A percentile compares a stretch with the other conserved stretches of the same genome.
These are phyloP conservation scores for Morone saxatilis DNA, from an alignment of 2,113 vertebrate species.

Conservation along the genomic window DNA sequence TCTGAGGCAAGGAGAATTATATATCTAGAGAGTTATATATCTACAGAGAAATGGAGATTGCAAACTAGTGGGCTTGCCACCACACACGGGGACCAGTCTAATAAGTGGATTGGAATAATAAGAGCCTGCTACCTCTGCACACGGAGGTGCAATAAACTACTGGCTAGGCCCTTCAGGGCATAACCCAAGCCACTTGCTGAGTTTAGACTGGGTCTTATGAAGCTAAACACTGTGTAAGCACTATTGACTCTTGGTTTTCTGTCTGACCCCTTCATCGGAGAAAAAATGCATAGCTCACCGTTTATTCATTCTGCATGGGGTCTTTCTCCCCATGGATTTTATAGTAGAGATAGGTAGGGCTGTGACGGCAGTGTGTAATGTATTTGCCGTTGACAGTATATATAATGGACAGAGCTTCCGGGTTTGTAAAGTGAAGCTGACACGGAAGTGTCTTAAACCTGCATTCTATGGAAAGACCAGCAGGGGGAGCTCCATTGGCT, in stretches of 20 bases:
- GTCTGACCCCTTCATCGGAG: constrained; percentile 44
- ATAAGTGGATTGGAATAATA: constrained; percentile 75
- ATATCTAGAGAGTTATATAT: constrained; percentile 70
- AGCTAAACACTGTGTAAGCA: constrained; percentile 70
- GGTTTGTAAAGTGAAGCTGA: too few species aligned
- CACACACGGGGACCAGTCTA: constrained; percentile 66
- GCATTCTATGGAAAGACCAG: too few species aligned
- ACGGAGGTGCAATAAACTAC: constrained; percentile 67
- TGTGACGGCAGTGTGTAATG: too few species aligned
- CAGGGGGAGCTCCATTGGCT: too few species aligned
- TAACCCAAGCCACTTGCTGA: constrained; percentile 64
- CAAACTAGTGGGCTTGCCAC: constrained; percentile 54
- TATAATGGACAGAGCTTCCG: too few species aligned
- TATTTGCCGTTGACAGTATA: too few species aligned
- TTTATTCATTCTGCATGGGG: constrained; percentile 6
- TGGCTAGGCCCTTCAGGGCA: constrained; percentile 59
- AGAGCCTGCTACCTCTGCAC: constrained; percentile 69
- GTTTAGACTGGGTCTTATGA: constrained; percentile 55
- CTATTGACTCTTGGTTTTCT: constrained; percentile 54
- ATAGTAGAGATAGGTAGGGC: neutral
- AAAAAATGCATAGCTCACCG: constrained; percentile 35
- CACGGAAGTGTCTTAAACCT: too few species aligned
- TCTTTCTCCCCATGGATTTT: constrained; percentile 16
- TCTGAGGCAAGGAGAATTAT: constrained; percentile 65
- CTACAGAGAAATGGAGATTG: constrained; percentile 65